Percentiles rank a stretch among this genome's conserved stretches.
Conservation (phyloP, 2,113 vertebrate species). For the Aix galericulata region DNA sequence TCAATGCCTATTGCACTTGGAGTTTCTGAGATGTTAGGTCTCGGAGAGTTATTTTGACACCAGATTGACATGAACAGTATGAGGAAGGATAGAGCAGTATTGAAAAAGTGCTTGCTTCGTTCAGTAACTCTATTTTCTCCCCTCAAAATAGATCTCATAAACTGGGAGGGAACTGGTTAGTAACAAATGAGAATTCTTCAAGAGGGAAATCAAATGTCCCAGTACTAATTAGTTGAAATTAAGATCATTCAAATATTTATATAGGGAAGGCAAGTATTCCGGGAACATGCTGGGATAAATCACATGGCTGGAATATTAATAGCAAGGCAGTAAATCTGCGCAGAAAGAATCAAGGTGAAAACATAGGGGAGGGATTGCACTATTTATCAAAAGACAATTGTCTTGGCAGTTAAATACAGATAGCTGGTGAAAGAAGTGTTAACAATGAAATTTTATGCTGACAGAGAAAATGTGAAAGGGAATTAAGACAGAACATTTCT, state of each 20-base stretch:
- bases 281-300: constrained; percentile 58
- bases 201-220: constrained; percentile 64
- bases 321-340: constrained; percentile 33
- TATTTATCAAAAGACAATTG: constrained; percentile 51
- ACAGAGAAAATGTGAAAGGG: background rate
- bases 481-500: background rate
- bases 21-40: background rate
- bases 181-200: constrained; percentile 50
- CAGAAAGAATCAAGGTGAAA: constrained; percentile 60
- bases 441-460: background rate
- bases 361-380: background rate
- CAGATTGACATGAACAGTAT: background rate
- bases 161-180: constrained; percentile 44
- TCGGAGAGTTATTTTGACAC: background rate
- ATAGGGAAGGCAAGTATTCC: constrained; percentile 56
- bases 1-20: background rate
- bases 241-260: constrained; percentile 70
- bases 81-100: background rate
- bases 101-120: background rate
- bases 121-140: background rate
- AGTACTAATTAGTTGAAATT: constrained; percentile 69
- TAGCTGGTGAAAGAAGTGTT: background rate
- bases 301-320: constrained; percentile 65
- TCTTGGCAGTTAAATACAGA: constrained; percentile 23
- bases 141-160: background rate